These are phyloP conservation scores for Pocillopora grandis DNA, from an alignment of 92 coral and sea anemone genomes.

Conservation along the genomic window DNA sequence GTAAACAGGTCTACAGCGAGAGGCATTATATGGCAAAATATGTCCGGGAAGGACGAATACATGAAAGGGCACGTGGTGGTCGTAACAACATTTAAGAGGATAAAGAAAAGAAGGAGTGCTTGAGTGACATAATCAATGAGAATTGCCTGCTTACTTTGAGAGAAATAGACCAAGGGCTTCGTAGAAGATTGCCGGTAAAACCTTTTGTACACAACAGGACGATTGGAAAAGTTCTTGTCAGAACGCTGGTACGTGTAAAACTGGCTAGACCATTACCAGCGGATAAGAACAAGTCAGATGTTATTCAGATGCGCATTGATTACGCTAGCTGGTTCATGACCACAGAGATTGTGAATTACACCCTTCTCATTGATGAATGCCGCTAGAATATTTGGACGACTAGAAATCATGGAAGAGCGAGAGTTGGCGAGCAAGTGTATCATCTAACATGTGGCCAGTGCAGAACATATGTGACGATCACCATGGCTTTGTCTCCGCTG, in stretches of 20 bases:
- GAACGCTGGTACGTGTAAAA: constrained; percentile 6
- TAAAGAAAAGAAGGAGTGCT: constrained; percentile 63
- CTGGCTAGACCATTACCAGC: constrained; percentile 53
- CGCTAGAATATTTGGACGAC: constrained; percentile 47
- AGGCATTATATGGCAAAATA: constrained; percentile 31
- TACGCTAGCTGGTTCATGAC: constrained; percentile 45
- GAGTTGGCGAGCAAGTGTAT: no score
- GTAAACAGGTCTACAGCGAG: not conserved
- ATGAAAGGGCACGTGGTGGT: constrained; percentile 46
- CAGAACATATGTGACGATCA: constrained; percentile 12
- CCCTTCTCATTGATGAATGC: not conserved
- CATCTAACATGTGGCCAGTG: no score
- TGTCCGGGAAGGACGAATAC: constrained; percentile 44
- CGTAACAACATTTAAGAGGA: constrained; percentile 51
- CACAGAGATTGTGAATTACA: constrained; percentile 18
- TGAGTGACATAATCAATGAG: constrained; percentile 44
- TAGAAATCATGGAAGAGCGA: no score
- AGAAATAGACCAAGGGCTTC: constrained; percentile 48
- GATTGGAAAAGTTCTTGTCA: constrained; percentile 41
- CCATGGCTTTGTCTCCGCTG: constrained; percentile 35
- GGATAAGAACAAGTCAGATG: constrained; percentile 50
- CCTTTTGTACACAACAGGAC: constrained; percentile 30
- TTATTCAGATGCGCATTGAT: constrained; percentile 27
- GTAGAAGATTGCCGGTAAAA: constrained; percentile 36
- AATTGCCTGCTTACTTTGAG: constrained; percentile 51